Conservation (phyloP, 2,797 vertebrate species). For the Sebastes vulpes region DNA sequence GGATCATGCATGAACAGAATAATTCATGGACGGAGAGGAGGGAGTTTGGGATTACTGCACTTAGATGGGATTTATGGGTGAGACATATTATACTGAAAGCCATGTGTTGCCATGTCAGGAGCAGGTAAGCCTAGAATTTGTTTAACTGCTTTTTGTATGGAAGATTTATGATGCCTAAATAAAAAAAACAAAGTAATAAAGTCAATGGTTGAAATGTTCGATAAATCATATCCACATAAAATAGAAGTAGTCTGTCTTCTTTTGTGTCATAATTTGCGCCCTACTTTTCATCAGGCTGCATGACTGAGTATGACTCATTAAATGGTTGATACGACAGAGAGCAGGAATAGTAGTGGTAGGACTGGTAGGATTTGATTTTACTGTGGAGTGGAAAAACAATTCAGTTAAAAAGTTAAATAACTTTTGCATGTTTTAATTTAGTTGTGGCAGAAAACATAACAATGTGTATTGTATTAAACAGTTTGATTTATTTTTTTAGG, state of each 20-base stretch:
- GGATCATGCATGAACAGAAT: slow-evolving; percentile 55
- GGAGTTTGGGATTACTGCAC: not conserved
- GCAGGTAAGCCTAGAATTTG: not conserved
- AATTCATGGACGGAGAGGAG: slow-evolving; percentile 52
- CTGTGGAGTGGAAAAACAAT: no score
- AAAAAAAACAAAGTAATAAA: not conserved
- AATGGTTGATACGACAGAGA: no score
- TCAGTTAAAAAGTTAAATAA: no score
- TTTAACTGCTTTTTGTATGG: not conserved
- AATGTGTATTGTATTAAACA: no score
- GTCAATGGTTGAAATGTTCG: not conserved
- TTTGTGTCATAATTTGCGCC: no score
- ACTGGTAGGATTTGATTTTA: no score
- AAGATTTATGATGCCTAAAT: not conserved
- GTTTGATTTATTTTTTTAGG: not conserved
- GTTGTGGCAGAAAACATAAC: no score
- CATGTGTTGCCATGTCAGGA: not conserved
- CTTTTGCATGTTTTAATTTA: no score
- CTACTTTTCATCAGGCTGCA: no score
- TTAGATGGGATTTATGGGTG: not conserved
- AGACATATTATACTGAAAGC: not conserved
- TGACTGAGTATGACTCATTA: not conserved
- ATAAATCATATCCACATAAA: not conserved
- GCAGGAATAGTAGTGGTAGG: no score
- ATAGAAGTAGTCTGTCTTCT: not conserved